Percentiles rank a stretch among this genome's conserved stretches.
phyloP scores from a whole-genome alignment of 1,140 invertebrate species.

The Proctacanthus coquilletti region DNA sequence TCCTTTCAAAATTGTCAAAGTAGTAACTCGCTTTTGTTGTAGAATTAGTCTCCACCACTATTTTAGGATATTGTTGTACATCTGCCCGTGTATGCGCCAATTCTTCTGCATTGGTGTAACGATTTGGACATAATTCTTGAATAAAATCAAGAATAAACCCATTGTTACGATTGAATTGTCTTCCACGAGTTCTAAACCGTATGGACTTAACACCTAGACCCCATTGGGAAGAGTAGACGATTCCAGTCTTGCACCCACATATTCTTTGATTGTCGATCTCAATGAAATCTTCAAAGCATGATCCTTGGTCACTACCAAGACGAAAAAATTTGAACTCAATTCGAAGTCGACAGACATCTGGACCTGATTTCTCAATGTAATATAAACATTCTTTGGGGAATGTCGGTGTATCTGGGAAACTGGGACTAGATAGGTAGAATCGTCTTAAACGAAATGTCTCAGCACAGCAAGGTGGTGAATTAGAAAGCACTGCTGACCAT shows the following conservation, averaged over 20 bases:
- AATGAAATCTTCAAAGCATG: constrained; percentile 29
- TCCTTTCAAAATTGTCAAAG: no score
- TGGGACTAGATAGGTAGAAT: constrained; percentile 32
- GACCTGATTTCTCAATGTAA: constrained; percentile 25
- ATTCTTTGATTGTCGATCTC: constrained; percentile 32
- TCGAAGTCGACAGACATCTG: constrained; percentile 29
- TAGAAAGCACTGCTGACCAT: no score
- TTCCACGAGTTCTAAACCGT: constrained; percentile 12
- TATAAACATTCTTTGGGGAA: constrained; percentile 29
- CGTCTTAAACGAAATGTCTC: no score
- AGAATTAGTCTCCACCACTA: constrained; percentile 6
- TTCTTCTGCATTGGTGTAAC: constrained; percentile 8
- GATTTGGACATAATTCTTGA: constrained; percentile 30
- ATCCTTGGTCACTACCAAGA: constrained; percentile 19
- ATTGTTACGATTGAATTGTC: constrained; percentile 12
- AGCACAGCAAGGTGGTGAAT: no score
- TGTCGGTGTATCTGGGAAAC: constrained; percentile 27
- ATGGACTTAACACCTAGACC: constrained; percentile 14
- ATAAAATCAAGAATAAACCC: constrained; percentile 33
- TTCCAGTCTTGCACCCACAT: constrained; percentile 33
- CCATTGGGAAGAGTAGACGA: constrained; percentile 17
- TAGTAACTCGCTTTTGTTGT: neutral
- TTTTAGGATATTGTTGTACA: constrained; percentile 2
- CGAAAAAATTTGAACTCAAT: constrained; percentile 34
- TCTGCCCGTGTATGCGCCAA: constrained; percentile 1